Base-by-base conservation (phyloP, 2,113 vertebrate genomes). In the Xenus cinereus region DNA sequence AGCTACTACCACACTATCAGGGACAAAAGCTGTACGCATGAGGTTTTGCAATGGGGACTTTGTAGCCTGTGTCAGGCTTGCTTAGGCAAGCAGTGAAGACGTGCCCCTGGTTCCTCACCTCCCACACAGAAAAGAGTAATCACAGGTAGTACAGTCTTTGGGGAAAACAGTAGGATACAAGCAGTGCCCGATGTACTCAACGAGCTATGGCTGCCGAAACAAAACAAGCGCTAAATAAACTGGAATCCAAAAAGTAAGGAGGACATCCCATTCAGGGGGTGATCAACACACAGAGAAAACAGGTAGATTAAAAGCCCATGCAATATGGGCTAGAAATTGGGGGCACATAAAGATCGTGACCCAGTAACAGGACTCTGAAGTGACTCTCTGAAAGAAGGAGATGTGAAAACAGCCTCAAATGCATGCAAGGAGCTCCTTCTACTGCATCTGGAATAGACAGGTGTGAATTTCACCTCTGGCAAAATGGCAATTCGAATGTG, bases 401-500 rank as follows among this genome's bases (percentile, higher is more conserved):
- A 18, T 21, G 56, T 1, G 12, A 54, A 76, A 68, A 56, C 9
- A 88, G 74, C 23, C 43, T 60, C 24, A 24, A 24, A 17, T 41
- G 69, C 13, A 32, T 28, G 24, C 45, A 53, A 72, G 0, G 0
- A 86, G 17, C 24, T 81, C 54, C 23, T 77, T 56, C 53, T 35
- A 16, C 37, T 48, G 33, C 24, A 46, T 10, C 43, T 78, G 37
- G 63, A 57, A 63, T 5, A 72, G 57, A 35, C 10, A 72, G 45
- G 57, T 54, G 28, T 74, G 59, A 88, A 85, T 1, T 66, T 39
- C 35, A 84, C 23, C 30, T 56, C 45, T 9, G 33, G n/a, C 19
- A 67, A 30, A 23, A 79, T 0, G 3, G 30, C 77, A 76, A 64
- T 12, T 30, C 1, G 0, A 18, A 72, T 9, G 22, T 1, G 11